Evolutionary conservation across 2,888 invertebrate species (phyloP), one percentile per base, ranked within the genome.

Genomic region (Coelopa pilipes): DNA sequence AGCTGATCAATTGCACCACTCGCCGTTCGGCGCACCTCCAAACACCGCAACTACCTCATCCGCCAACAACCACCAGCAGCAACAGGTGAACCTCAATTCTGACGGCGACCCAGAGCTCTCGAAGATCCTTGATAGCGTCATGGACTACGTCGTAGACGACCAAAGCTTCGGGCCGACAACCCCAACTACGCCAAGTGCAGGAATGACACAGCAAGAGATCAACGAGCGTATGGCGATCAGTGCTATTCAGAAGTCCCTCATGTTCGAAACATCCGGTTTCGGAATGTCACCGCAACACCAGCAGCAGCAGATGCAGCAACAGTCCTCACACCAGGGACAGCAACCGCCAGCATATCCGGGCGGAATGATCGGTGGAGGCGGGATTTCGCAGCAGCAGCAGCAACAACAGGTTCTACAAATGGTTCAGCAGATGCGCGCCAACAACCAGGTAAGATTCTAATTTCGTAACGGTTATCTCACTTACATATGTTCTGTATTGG

Each of bases 241-340:
- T 84, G 95, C 93, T 65, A 98, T 98, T 83, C 94, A 96, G 83
- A 93, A 95, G 86, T 94, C 94, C 81, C 89, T 98, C 82, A 97
- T 97, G 96, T 93, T 92, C 83, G 95, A 95, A 87, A 91, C 91
- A 75, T 90, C 89, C 10, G 66, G 80, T 3, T 87, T 85, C 77
- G 76, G 81, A 49, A 67, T 67, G 1, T 24, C 72, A 19, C 75
- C 71, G 0, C 76, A 76, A 0, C 79, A 78, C 0, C 80, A 77
- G 1, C 81, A 81, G 0, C 80, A 80, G 0, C 79, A 80, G 34
- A 82, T 81, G 71, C 82, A 79, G 57, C 81, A 80, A 10, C 81
- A 81, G 63, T 81, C 82, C 74, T 85, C 81, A 19, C 76, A 77
- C 21, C 77, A 77, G 49, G 76, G 74, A 24, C 77, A 83, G 78